Percentiles rank a stretch among this genome's conserved stretches.
Conservation (phyloP, 2,113 vertebrate genomes). For the Genyomyrus donnyi region DNA sequence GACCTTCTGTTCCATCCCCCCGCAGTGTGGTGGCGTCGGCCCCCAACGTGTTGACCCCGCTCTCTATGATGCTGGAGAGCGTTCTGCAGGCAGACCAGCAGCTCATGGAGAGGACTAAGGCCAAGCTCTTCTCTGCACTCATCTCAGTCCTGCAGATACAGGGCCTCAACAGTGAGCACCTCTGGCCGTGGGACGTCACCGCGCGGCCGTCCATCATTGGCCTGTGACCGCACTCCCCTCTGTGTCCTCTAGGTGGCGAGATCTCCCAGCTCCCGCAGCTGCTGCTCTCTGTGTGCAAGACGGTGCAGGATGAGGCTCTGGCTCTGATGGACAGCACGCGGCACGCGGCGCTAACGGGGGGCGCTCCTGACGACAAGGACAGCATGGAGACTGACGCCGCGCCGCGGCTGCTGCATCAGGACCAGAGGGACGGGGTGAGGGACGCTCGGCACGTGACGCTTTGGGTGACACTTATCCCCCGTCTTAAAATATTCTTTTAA, state of each 20-base stretch:
- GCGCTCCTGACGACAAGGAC: constrained; percentile 74
- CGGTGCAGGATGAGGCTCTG: constrained; percentile 82
- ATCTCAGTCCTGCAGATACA: constrained; percentile 88
- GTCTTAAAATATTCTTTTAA: too few species aligned
- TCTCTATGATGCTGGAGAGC: constrained; percentile 86
- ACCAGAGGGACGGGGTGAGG: constrained; percentile 86
- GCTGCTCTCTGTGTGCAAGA: constrained; percentile 81
- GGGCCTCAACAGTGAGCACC: constrained; percentile 72
- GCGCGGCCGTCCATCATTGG: background rate
- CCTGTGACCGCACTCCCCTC: background rate
- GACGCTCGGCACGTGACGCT: background rate
- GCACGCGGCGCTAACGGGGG: constrained; percentile 59
- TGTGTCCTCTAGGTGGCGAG: constrained; percentile 64
- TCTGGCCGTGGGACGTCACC: background rate
- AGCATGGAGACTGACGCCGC: constrained; percentile 88
- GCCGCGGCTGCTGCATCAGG: constrained; percentile 71
- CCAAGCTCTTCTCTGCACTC: constrained; percentile 86
- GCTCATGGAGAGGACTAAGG: constrained; percentile 89
- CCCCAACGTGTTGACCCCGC: constrained; percentile 75
- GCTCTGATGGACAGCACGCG: constrained; percentile 78
- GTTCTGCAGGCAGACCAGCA: constrained; percentile 84
- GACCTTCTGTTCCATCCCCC: background rate
- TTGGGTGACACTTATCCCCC: background rate
- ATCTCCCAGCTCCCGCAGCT: constrained; percentile 92
- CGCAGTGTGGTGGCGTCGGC: constrained; percentile 75